phyloP scores from a whole-genome alignment of 2,113 vertebrate species.

The Pluvialis apricaria region DNA sequence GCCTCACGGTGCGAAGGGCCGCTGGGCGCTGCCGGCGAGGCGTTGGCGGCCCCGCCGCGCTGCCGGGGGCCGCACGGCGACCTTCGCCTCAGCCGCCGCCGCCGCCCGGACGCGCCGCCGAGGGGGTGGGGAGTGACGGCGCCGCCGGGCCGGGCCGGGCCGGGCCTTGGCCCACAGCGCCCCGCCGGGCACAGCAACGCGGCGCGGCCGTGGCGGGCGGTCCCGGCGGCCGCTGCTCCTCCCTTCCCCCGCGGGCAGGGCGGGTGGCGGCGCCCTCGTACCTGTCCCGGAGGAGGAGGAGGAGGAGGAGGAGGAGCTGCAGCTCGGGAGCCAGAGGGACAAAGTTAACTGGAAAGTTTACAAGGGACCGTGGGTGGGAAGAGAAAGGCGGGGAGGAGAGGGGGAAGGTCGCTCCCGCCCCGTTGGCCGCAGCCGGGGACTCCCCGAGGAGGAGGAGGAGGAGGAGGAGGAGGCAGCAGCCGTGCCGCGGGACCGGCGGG shows the following conservation, averaged over 20 bases:
- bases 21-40: too few species aligned
- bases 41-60: too few species aligned
- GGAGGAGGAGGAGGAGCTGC: slow-evolving; percentile 25
- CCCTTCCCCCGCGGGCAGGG: background rate
- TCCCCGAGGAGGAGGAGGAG: background rate
- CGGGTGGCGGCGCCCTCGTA: background rate
- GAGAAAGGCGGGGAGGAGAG: background rate
- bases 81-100: background rate
- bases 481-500: background rate
- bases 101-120: background rate
- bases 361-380: background rate
- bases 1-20: background rate
- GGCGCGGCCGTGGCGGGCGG: too few species aligned
- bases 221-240: background rate
- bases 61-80: too few species aligned
- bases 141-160: background rate
- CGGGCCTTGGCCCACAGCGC: background rate
- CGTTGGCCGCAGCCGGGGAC: background rate
- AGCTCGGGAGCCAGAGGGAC: background rate
- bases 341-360: slow-evolving; percentile 36
- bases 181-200: background rate
- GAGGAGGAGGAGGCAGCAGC: too few species aligned
- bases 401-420: background rate
- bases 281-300: slow-evolving; percentile 45
- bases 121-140: background rate